Conservation (phyloP, 2,888 invertebrate genomes). For the Apamea crenata region DNA sequence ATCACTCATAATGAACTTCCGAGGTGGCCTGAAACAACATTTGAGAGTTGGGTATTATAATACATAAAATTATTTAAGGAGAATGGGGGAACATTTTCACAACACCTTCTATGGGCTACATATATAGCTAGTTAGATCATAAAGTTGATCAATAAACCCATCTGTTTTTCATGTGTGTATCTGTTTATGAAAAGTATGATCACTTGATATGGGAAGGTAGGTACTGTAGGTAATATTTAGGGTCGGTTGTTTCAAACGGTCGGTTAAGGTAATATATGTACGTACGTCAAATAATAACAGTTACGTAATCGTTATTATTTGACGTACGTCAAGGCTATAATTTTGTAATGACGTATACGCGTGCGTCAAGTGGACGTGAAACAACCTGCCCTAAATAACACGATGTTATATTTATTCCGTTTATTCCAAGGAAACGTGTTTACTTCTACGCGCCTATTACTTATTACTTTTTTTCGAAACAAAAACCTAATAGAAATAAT, state of each 20-base stretch:
- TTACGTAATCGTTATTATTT: too few relatives aligned
- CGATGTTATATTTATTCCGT: neutral
- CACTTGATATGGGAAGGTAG: neutral
- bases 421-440: neutral
- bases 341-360: neutral
- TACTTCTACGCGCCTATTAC: neutral
- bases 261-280: neutral
- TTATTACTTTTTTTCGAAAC: too few relatives aligned
- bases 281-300: too few relatives aligned
- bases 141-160: neutral
- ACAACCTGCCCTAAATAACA: neutral
- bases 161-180: neutral
- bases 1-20: conserved; percentile 46
- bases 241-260: too few relatives aligned
- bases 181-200: too few relatives aligned
- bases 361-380: neutral
- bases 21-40: conserved; percentile 42
- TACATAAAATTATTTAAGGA: conserved; percentile 23
- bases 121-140: neutral
- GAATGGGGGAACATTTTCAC: neutral
- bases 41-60: conserved; percentile 38
- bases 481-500: neutral
- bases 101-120: too few relatives aligned
- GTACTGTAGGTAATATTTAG: neutral
- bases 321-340: neutral